A percentile compares a stretch with the other conserved stretches of the same genome.
Evolutionary conservation across 2,888 invertebrate species (phyloP).

Genomic region (Leucozona laternaria): DNA sequence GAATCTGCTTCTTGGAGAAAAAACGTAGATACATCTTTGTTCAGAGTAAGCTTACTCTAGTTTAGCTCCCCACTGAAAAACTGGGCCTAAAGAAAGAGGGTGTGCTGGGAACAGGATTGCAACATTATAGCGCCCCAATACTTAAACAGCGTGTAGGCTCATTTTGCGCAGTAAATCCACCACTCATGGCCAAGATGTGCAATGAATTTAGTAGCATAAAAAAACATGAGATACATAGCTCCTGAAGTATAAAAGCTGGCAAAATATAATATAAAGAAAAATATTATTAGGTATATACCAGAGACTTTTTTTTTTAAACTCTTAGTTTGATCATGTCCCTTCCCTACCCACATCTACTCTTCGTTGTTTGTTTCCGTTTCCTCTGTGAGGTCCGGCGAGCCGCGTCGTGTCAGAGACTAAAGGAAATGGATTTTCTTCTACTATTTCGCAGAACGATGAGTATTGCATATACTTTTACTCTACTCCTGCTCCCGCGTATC

Average conservation of each 20-base stretch:
- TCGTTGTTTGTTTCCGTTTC: constrained; percentile 54
- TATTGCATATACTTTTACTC: constrained; percentile 32
- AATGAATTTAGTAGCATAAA: too few relatives aligned
- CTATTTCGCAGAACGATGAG: constrained; percentile 10
- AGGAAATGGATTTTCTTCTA: constrained; percentile 59
- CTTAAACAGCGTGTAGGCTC: too few relatives aligned
- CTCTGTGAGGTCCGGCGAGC: background rate
- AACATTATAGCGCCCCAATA: too few relatives aligned
- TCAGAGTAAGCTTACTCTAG: too few relatives aligned
- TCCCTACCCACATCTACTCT: background rate
- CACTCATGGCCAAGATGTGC: too few relatives aligned
- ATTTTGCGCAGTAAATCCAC: too few relatives aligned
- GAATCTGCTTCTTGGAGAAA: too few relatives aligned
- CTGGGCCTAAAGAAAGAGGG: too few relatives aligned
- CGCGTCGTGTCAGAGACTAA: constrained; percentile 20
- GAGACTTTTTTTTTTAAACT: constrained; percentile 45
- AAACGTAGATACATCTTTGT: too few relatives aligned
- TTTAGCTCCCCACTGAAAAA: too few relatives aligned
- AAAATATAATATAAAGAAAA: constrained; percentile 40
- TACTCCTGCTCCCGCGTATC: background rate
- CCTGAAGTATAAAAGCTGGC: background rate
- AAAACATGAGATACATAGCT: too few relatives aligned
- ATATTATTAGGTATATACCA: constrained; percentile 48
- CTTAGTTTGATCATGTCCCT: constrained; percentile 10
- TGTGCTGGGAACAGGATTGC: too few relatives aligned